Base-by-base conservation (phyloP, 1,140 invertebrate genomes). In the Babylonia areolata region DNA sequence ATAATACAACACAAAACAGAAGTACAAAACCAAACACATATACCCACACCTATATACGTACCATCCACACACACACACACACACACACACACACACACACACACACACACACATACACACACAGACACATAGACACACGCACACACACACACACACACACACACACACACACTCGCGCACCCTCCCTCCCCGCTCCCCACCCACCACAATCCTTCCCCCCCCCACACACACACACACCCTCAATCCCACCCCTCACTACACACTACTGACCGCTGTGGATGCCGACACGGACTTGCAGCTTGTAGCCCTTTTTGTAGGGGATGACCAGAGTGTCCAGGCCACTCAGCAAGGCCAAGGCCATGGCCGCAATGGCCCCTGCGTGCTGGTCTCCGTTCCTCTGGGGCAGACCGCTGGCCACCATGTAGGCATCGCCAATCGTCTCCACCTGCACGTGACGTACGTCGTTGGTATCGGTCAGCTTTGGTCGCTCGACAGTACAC, bases 211-310 rank as follows among this genome's bases (percentile, higher is more conserved):
- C 69, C 69, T 71, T n/a, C n/a, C 28, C 69, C 33, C 28, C 33
- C 69, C 69, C 28, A 28, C n/a, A n/a, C n/a, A n/a, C n/a, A n/a
- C n/a, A n/a, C n/a, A n/a, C n/a, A n/a, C n/a, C n/a, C n/a, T n/a
- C n/a, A n/a, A n/a, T n/a, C n/a, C n/a, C n/a, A n/a, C n/a, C n/a
- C n/a, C n/a, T n/a, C n/a, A n/a, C n/a, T n/a, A n/a, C n/a, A n/a
- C n/a, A n/a, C n/a, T n/a, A 93, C 40, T 89, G 39, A 58, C 97
- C 97, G 89, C 97, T 97, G 91, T 98, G 97, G 88, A 98, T 96
- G 86, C 98, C 98, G 92, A 99, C 98, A 88, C 98, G 95, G 0
- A 98, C 96, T 94, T 97, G 96, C 31, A 98, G 95, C 87, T 97
- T 96, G 86, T 96, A 96, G 35, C 97, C 96, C 0, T 97, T 97